A percentile compares a stretch with the other conserved stretches of the same genome.
Evolutionary conservation across 2,113 vertebrate species (phyloP).

Genomic region (Forbesichthys agassizii): DNA sequence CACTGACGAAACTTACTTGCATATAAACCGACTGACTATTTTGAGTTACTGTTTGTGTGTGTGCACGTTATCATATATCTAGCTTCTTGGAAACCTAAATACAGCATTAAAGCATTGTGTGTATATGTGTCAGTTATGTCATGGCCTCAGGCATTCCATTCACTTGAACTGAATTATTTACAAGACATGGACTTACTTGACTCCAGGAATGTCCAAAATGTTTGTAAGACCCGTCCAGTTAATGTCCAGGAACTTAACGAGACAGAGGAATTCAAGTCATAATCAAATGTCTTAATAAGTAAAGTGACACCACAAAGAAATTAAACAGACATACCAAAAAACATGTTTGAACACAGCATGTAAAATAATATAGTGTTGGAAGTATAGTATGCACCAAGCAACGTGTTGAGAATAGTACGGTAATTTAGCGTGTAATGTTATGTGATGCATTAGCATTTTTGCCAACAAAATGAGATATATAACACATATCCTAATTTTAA

Average conservation of each 20-base stretch:
- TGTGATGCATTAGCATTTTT: no score
- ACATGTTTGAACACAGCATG: no score
- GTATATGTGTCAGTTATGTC: not conserved
- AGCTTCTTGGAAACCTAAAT: not conserved
- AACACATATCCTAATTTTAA: no score
- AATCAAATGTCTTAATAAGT: no score
- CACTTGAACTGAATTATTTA: not conserved
- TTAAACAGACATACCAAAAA: no score
- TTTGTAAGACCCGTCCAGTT: conserved; percentile 98
- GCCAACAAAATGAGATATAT: no score
- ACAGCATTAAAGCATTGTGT: not conserved
- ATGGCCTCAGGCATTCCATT: not conserved
- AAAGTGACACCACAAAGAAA: no score
- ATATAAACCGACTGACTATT: not conserved
- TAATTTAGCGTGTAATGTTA: no score
- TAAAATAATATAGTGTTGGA: no score
- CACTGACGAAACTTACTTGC: not conserved
- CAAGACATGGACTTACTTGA: conserved; percentile 85
- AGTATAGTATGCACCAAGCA: no score
- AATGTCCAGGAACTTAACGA: conserved; percentile 89
- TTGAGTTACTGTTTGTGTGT: not conserved
- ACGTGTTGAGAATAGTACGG: no score
- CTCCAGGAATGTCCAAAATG: conserved; percentile 92
- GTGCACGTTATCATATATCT: not conserved
- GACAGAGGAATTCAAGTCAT: conserved; percentile 7